These are phyloP conservation scores for Tribolium castaneum DNA, from an alignment of 1,140 invertebrate species.

Conservation along the genomic window DNA sequence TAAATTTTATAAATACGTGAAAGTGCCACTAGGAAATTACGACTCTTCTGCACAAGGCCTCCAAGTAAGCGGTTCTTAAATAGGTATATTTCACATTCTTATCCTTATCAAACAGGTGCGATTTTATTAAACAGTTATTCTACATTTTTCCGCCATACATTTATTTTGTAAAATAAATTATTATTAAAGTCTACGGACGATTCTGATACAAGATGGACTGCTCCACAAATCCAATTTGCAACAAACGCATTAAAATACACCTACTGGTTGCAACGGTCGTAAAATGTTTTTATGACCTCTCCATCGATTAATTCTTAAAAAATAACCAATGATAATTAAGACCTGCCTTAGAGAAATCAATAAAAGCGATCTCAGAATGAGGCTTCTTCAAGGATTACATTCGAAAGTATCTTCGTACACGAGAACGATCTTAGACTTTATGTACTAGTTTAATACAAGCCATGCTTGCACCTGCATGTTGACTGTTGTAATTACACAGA, in stretches of 20 bases:
- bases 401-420: not conserved
- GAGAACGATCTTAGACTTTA: not conserved
- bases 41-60: not conserved
- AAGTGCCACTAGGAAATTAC: not conserved
- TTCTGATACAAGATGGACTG: not conserved
- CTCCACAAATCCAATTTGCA: not conserved
- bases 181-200: not conserved
- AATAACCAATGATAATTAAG: conserved; percentile 4
- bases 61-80: not conserved
- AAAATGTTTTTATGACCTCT: conserved; percentile 15
- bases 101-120: not conserved
- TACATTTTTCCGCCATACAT: not conserved
- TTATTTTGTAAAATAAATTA: not conserved
- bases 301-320: conserved; percentile 12
- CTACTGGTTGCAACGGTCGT: not conserved
- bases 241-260: conserved; percentile 26
- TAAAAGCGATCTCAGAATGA: not conserved
- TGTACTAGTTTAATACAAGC: conserved; percentile 8
- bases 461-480: conserved; percentile 34
- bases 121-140: not conserved
- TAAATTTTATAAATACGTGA: not conserved
- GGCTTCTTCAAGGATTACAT: conserved; percentile 27
- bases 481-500: conserved; percentile 12
- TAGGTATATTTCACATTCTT: not conserved
- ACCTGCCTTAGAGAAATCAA: conserved; percentile 9